Evolutionary conservation across 2,113 vertebrate genomes (phyloP), one percentile per base, ranked within the genome.

Genomic region (Prochilodus magdalenae): DNA sequence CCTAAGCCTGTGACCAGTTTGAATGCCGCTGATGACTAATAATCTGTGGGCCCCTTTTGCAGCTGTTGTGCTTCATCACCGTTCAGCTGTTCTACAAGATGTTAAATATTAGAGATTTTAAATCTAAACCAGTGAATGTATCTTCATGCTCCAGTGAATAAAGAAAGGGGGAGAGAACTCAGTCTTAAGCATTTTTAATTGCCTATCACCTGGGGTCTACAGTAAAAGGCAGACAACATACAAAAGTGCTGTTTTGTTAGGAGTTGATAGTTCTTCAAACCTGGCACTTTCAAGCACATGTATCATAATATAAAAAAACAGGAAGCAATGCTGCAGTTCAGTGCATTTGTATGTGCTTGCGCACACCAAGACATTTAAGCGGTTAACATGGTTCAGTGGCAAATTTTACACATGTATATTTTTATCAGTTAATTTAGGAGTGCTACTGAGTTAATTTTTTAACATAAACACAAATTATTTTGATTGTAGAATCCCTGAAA

Each of bases 241-340:
- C 51, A 79, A 87, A 87, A 87, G 85, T 87, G 85, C 83, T 76
- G 75, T 79, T 81, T 79, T 71, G 22, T 80, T 75, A 73, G 74
- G 72, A 84, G 77, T 24, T 27, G 66, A 81, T 14, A 16, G 33
- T 60, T 82, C 65, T 72, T 62, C n/a, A 73, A 69, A 55, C 44
- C 57, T 77, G 47, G 12, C 18, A 66, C 40, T 55, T 40, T 55
- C 44, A 73, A 18, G n/a, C n/a, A 60, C n/a, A 70, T 40, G 40
- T 40, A 8, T 57, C n/a, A 40, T 13, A 27, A 40, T 79, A 71
- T 29, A 79, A 62, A 60, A 75, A 69, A 36, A 36, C 36, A 36
- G 7, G 36, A 55, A 73, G 57, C 10, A 75, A 33, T 63, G 63
- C 59, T 49, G 44, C 15, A 40, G 60, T 69, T 70, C 86, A 73